A percentile compares a stretch with the other conserved stretches of the same genome.
Evolutionary conservation across 2,113 vertebrate genomes (phyloP).

Genomic region (Notothenia coriiceps): DNA sequence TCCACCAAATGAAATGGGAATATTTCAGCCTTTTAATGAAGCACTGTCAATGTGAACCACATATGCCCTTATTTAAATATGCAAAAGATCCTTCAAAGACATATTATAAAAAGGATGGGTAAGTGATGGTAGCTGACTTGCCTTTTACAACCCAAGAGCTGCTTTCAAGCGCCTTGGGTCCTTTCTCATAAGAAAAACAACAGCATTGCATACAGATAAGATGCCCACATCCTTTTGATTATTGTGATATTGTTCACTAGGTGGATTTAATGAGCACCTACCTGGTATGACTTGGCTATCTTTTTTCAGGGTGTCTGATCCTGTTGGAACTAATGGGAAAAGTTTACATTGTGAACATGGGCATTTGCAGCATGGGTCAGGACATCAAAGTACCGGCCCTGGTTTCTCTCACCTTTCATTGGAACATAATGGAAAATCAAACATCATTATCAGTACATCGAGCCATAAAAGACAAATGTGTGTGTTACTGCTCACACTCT

Average conservation of each 20-base stretch:
- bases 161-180: conserved; percentile 56
- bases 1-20: conserved; percentile 74
- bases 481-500: conserved; percentile 71
- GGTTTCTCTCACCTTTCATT: conserved; percentile 72
- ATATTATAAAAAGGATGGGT: conserved; percentile 65
- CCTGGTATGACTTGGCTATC: conserved; percentile 38
- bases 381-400: conserved; percentile 45
- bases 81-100: conserved; percentile 70
- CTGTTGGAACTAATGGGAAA: conserved; percentile 45
- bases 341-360: conserved; percentile 55
- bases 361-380: conserved; percentile 56
- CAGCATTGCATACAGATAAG: conserved; percentile 56
- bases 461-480: conserved; percentile 80
- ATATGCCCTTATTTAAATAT: conserved; percentile 71
- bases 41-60: conserved; percentile 57
- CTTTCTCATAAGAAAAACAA: conserved; percentile 64
- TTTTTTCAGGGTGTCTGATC: conserved; percentile 50
- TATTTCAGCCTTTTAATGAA: conserved; percentile 82
- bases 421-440: conserved; percentile 82
- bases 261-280: conserved; percentile 67
- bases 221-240: conserved; percentile 66
- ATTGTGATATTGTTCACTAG: conserved; percentile 60
- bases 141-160: conserved; percentile 66
- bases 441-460: conserved; percentile 80
- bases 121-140: conserved; percentile 66